phyloP scores from a whole-genome alignment of 2,888 invertebrate genomes.

The Drosophila vallismaia region DNA sequence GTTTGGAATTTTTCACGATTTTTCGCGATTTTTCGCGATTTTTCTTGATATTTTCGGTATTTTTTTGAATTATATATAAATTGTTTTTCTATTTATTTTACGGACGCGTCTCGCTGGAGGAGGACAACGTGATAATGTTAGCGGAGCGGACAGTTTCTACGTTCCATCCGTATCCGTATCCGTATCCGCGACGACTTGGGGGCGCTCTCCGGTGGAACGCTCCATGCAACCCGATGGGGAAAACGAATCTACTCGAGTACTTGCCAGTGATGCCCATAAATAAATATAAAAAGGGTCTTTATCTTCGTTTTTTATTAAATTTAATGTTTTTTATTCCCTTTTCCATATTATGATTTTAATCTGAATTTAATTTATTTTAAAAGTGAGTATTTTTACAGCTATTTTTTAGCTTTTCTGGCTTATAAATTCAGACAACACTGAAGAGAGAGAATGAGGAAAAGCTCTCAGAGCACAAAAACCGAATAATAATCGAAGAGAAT shows the following conservation, averaged over 20 bases:
- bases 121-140: constrained; percentile 70
- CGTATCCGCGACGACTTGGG: background rate
- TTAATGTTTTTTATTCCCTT: background rate
- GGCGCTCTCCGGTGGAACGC: too few species aligned
- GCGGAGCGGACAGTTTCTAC: constrained; percentile 60
- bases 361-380: background rate
- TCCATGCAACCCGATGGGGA: background rate
- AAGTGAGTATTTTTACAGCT: too few species aligned
- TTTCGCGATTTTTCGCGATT: background rate
- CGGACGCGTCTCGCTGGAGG: constrained; percentile 60
- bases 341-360: background rate
- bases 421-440: background rate
- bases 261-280: background rate
- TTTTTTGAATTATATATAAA: constrained; percentile 11
- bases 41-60: constrained; percentile 1
- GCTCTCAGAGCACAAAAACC: background rate
- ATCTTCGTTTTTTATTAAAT: too few species aligned
- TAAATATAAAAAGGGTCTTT: too few species aligned
- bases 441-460: background rate
- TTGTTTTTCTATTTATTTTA: constrained; percentile 30
- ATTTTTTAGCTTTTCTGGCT: too few species aligned
- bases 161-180: constrained; percentile 2
- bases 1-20: background rate
- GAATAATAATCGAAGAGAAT: background rate
- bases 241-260: background rate